Evolutionary conservation across 64 coral and sea anemone species (phyloP), one percentile per base, ranked within the genome.

Genomic region (Anthopleura sola): DNA sequence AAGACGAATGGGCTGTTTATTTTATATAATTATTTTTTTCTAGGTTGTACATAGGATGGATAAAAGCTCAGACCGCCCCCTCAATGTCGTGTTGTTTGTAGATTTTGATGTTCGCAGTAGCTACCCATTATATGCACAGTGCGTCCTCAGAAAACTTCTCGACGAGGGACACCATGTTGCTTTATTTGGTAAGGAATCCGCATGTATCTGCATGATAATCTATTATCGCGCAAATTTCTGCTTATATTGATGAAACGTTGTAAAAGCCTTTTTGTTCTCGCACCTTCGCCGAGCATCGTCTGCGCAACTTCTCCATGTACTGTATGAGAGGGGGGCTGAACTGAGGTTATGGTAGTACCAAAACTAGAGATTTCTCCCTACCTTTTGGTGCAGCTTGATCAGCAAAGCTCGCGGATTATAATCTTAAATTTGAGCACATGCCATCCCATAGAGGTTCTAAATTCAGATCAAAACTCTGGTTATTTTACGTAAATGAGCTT

Each of bases 11-110:
- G 24, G 20, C n/a, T 62, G 24, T n/a, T n/a, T 51, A 8, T 8
- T n/a, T 21, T 26, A 26, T 26, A 1, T 62, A 15, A 26, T 7
- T 71, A 14, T 71, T 16, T 71, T 29, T 32, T 71, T 34, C 13
- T 71, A 32, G 29, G 15, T 34, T 71, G 26, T 10, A 34, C 28
- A 32, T 71, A 68, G 24, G 29, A 79, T 79, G 76, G 37, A 79
- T 23, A 46, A 37, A 18, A 44, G 37, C 36, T 48, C 37, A 24
- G 76, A 79, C 76, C 36, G 76, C 8, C 76, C 76, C 37, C 76
- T 79, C 39, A 95, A 95, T 75, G 92, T 96, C 49, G 94, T 96
- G 18, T 80, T 96, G 64, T 89, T 96, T 39, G 94, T 89, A 21
- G 90, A 96, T 74, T 89, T 92, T 69, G 88, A 64, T 13, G 87